These are phyloP conservation scores for Volucella inflata DNA, from an alignment of 2,888 invertebrate genomes.

Conservation along the genomic window DNA sequence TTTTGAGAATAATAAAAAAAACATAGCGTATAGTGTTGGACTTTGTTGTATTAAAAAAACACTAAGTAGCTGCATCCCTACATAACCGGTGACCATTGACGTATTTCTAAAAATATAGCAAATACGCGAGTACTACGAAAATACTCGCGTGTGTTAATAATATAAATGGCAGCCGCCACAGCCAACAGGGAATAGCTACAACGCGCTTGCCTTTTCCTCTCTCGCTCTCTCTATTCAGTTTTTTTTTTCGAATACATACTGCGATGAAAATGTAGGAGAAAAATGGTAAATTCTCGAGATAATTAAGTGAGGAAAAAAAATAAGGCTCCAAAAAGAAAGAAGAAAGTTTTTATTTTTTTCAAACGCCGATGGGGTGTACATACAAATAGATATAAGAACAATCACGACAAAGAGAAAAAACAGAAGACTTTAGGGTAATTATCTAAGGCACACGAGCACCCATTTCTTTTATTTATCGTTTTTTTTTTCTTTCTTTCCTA, in stretches of 20 bases:
- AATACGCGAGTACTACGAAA: conserved; percentile 1
- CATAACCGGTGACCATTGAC: conserved; percentile 43
- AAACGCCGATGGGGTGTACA: conserved; percentile 8
- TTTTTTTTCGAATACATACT: neutral
- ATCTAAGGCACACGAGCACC: conserved; percentile 16
- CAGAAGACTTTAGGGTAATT: conserved; percentile 36
- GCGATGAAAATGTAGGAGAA: conserved; percentile 13
- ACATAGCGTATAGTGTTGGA: conserved; percentile 11
- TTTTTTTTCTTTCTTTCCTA: too few relatives aligned
- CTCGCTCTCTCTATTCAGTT: neutral
- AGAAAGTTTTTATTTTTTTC: conserved; percentile 47
- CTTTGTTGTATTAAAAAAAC: conserved; percentile 50
- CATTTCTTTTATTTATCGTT: neutral
- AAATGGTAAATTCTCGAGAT: conserved; percentile 31
- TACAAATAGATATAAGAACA: neutral
- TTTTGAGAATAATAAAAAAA: conserved; percentile 1
- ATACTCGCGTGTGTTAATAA: conserved; percentile 52
- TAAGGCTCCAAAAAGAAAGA: conserved; percentile 38
- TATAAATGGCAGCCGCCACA: conserved; percentile 37
- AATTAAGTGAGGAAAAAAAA: conserved; percentile 53
- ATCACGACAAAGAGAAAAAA: conserved; percentile 1
- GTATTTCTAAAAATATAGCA: conserved; percentile 56
- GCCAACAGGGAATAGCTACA: neutral
- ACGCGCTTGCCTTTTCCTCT: conserved; percentile 32
- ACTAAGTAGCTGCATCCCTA: conserved; percentile 24